phyloP scores from a whole-genome alignment of 2,797 vertebrate genomes.

The Cygnus olor region DNA sequence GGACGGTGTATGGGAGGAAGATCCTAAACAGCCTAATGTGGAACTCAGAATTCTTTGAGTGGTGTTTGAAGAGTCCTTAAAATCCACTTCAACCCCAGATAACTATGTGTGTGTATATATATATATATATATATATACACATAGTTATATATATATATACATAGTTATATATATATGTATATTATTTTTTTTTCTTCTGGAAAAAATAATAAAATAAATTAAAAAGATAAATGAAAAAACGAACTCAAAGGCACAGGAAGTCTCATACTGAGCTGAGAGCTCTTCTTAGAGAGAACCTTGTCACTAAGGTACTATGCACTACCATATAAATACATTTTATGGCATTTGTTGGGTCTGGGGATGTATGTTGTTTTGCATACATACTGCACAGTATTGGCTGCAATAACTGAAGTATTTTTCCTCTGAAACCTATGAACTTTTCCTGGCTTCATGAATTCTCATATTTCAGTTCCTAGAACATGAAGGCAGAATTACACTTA shows the following conservation, averaged over 20 bases:
- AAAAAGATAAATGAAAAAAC: neutral
- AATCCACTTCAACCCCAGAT: neutral
- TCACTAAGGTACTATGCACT: neutral
- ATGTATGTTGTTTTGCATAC: neutral
- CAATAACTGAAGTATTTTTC: neutral
- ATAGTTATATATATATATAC: too few relatives aligned
- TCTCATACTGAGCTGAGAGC: neutral
- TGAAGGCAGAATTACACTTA: neutral
- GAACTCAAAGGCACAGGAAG: neutral
- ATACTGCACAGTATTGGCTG: neutral
- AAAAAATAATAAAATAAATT: rapidly evolving
- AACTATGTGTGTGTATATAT: neutral
- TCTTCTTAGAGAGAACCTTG: neutral
- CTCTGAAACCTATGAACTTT: neutral
- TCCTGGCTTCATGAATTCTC: neutral
- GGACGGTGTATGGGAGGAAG: neutral
- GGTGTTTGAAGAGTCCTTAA: neutral
- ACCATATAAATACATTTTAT: neutral
- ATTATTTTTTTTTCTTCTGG: neutral
- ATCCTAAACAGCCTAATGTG: neutral
- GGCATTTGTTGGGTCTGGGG: neutral
- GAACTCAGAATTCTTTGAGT: neutral
- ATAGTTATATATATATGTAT: too few relatives aligned
- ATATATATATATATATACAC: too few relatives aligned
- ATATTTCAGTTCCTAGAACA: neutral